phyloP scores from a whole-genome alignment of 2,888 invertebrate species.

The Mesorhabditis sp. region DNA sequence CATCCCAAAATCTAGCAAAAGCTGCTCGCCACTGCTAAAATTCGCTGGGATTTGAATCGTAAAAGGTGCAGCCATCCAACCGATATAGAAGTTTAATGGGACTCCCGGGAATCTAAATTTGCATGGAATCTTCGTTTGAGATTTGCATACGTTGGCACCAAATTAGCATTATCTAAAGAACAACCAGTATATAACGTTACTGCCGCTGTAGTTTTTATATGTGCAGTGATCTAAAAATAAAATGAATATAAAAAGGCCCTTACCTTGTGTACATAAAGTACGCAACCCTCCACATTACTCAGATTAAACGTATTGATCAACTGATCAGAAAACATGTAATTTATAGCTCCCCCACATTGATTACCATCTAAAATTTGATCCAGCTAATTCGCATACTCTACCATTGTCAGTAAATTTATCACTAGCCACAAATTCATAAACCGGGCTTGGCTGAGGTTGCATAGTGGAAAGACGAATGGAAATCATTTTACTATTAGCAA shows the following conservation, averaged over 20 bases:
- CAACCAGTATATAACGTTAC: background rate
- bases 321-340: background rate
- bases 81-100: background rate
- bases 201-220: background rate
- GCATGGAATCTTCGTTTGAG: background rate
- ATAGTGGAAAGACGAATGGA: background rate
- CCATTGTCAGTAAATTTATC: background rate
- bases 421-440: conserved; percentile 4
- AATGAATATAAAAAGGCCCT: background rate
- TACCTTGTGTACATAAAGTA: background rate
- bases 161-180: background rate
- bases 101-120: background rate
- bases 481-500: background rate
- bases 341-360: background rate
- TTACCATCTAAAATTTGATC: background rate
- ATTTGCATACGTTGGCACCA: background rate
- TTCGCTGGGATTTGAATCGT: background rate
- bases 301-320: background rate
- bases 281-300: background rate
- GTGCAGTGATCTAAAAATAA: background rate
- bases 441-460: background rate
- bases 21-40: background rate
- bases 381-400: background rate
- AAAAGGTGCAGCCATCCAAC: conserved; percentile 1
- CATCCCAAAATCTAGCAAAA: background rate